These are phyloP conservation scores for Eupithecia abbreviata DNA, from an alignment of 2,888 invertebrate species.

Conservation along the genomic window DNA sequence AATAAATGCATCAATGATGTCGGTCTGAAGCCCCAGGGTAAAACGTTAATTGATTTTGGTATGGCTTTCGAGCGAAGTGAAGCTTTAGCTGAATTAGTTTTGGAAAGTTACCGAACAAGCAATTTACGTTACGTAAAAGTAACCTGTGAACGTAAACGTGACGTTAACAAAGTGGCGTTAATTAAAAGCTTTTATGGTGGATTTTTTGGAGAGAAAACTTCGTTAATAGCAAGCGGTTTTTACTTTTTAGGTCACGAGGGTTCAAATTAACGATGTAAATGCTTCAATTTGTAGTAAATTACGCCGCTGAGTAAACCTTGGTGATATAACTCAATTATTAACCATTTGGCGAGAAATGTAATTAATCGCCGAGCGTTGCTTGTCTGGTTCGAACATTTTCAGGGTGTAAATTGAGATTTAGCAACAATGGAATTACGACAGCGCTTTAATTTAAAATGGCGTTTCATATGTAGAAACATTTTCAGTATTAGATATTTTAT, in stretches of 20 bases:
- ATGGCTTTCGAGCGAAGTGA: neutral
- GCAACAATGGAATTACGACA: neutral
- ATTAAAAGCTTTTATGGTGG: neutral
- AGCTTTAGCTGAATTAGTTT: neutral
- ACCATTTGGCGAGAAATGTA: slow-evolving; percentile 8
- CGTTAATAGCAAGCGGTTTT: neutral
- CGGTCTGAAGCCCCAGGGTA: neutral
- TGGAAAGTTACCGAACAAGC: neutral
- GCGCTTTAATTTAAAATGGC: neutral
- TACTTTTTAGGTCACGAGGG: neutral
- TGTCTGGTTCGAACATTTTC: slow-evolving; percentile 1
- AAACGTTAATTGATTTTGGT: neutral
- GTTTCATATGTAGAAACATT: neutral
- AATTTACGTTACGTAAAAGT: neutral
- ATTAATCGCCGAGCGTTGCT: neutral
- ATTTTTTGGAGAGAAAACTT: slow-evolving; percentile 4
- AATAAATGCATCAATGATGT: neutral
- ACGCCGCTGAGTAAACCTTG: neutral
- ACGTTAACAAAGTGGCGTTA: neutral
- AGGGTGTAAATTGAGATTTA: neutral
- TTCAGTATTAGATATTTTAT: neutral
- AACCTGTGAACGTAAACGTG: neutral
- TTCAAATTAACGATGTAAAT: neutral
- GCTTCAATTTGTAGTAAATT: neutral
- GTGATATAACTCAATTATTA: slow-evolving; percentile 2